These are phyloP conservation scores for Sigmodon hispidus DNA, from an alignment of 2,113 vertebrate genomes.

Conservation along the genomic window DNA sequence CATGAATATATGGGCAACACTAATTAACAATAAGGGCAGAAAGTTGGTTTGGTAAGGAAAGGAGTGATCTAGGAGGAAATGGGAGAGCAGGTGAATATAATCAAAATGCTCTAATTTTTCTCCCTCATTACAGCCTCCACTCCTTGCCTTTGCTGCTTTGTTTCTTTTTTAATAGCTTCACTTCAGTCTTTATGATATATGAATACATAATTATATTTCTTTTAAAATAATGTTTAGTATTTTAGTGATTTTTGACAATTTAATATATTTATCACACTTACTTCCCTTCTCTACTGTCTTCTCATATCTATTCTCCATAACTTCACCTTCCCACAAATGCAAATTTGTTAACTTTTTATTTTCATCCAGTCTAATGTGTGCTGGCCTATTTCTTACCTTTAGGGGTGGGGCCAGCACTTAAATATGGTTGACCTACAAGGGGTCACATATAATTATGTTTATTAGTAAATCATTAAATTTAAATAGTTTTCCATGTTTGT, in stretches of 20 bases:
- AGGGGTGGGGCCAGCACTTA: too few species aligned
- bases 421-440: not conserved
- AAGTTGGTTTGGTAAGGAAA: not conserved
- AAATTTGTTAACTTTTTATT: not conserved
- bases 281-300: too few species aligned
- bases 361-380: not conserved
- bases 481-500: conserved; percentile 40
- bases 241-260: not conserved
- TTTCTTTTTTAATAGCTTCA: not conserved
- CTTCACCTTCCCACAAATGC: not conserved
- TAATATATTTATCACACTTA: not conserved
- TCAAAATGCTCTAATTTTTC: not conserved
- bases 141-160: not conserved
- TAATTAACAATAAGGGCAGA: not conserved
- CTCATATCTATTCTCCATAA: not conserved
- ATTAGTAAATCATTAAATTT: conserved; percentile 57
- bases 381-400: not conserved
- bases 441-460: conserved; percentile 24
- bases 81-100: not conserved
- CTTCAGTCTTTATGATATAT: not conserved
- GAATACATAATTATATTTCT: not conserved
- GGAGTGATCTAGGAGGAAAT: not conserved
- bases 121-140: not conserved
- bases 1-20: not conserved
- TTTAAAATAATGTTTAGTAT: not conserved